These are phyloP conservation scores for Drosophila pseudoananassae DNA, from an alignment of 1,140 invertebrate genomes.

Conservation along the genomic window DNA sequence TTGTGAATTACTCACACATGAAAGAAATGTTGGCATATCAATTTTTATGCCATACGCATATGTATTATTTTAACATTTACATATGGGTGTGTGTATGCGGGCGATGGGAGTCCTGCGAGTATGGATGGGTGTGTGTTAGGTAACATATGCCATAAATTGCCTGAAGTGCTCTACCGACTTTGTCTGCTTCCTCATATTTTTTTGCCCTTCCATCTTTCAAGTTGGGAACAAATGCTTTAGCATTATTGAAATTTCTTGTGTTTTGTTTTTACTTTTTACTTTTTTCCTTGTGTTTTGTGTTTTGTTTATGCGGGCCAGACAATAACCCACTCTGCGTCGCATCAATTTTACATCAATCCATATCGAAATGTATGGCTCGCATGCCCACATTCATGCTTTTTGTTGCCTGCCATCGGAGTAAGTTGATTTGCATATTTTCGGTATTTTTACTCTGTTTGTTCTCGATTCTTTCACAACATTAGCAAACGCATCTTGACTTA, in stretches of 20 bases:
- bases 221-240: slow-evolving; percentile 62
- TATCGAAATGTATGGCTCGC: slow-evolving; percentile 49
- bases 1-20: slow-evolving; percentile 80
- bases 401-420: slow-evolving; percentile 32
- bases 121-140: slow-evolving; percentile 36
- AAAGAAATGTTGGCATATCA: slow-evolving; percentile 78
- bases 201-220: slow-evolving; percentile 40
- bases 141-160: slow-evolving; percentile 82
- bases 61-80: slow-evolving; percentile 80
- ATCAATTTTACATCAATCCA: slow-evolving; percentile 80
- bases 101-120: slow-evolving; percentile 9
- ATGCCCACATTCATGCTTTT: slow-evolving; percentile 32
- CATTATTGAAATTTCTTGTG: slow-evolving; percentile 77
- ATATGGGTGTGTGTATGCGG: slow-evolving; percentile 39
- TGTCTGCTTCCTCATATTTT: slow-evolving; percentile 33
- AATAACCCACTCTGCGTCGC: slow-evolving; percentile 73
- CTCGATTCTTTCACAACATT: slow-evolving; percentile 61
- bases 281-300: slow-evolving; percentile 4
- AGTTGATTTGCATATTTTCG: slow-evolving; percentile 74
- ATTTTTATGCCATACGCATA: slow-evolving; percentile 78
- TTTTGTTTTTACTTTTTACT: slow-evolving; percentile 37
- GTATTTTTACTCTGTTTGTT: slow-evolving; percentile 58
- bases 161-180: slow-evolving; percentile 70
- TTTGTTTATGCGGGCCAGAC: slow-evolving; percentile 78
- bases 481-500: slow-evolving; percentile 60